Percentiles rank a stretch among this genome's conserved stretches.
These are phyloP conservation scores for Epinotia nisella DNA, from an alignment of 2,888 invertebrate genomes.

Conservation along the genomic window DNA sequence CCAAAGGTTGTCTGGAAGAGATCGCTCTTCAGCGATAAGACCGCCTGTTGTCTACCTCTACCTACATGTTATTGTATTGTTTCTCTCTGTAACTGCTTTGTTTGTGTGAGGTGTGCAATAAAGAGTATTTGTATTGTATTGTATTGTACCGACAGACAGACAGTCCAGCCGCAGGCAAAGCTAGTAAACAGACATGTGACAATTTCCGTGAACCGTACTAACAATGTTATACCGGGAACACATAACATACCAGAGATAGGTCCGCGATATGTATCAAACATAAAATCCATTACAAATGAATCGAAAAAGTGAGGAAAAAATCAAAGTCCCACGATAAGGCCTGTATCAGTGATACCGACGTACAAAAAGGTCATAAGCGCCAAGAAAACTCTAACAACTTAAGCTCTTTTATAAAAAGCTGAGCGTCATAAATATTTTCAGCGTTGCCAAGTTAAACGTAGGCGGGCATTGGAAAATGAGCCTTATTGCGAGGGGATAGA, in stretches of 20 bases:
- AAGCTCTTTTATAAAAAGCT: not conserved
- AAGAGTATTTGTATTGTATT: no score
- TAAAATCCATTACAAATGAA: slow-evolving; percentile 40
- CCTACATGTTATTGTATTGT: no score
- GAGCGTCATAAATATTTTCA: slow-evolving; percentile 30
- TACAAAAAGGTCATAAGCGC: not conserved
- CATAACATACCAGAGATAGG: slow-evolving; percentile 23
- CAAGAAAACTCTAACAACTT: not conserved
- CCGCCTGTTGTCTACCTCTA: no score
- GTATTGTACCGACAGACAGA: no score
- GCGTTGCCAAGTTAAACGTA: slow-evolving; percentile 1
- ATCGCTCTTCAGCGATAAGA: no score
- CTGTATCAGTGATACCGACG: slow-evolving; percentile 1
- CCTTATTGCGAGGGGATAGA: slow-evolving; percentile 9
- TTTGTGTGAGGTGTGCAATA: no score
- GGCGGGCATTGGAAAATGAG: not conserved
- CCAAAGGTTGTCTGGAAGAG: no score
- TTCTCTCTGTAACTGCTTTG: no score
- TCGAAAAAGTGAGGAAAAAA: slow-evolving; percentile 38
- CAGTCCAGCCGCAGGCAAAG: no score
- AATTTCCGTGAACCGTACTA: not conserved
- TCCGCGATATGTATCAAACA: slow-evolving; percentile 36
- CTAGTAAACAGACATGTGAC: not conserved
- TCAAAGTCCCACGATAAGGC: slow-evolving; percentile 36
- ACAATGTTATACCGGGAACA: slow-evolving; percentile 21